Conservation (phyloP, 2,888 invertebrate species). For the Mythimna pallens region DNA sequence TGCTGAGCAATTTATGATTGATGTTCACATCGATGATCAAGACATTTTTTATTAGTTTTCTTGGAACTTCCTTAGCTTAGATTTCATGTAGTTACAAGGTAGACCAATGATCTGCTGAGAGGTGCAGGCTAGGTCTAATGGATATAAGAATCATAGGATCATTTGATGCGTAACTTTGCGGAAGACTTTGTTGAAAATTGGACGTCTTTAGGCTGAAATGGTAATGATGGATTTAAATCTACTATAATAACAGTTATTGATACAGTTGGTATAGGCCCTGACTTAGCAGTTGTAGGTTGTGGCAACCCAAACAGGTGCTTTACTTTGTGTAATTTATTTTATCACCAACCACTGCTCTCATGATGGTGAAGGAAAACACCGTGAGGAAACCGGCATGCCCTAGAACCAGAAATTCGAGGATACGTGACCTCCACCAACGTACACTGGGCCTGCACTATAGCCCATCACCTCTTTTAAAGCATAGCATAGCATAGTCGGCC, state of each 20-base stretch:
- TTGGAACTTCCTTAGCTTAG: background rate
- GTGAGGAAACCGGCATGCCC: too few relatives aligned
- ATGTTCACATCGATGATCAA: slow-evolving; percentile 34
- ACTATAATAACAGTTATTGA: background rate
- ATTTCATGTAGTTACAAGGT: background rate
- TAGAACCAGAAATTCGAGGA: too few relatives aligned
- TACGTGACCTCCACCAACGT: too few relatives aligned
- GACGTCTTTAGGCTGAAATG: background rate
- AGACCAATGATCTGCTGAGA: background rate
- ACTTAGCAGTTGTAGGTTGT: too few relatives aligned
- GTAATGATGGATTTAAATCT: background rate
- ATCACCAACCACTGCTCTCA: too few relatives aligned
- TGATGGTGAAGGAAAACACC: too few relatives aligned
- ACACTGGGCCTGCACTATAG: too few relatives aligned
- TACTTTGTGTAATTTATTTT: too few relatives aligned
- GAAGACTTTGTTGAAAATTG: background rate
- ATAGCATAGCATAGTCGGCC: too few relatives aligned
- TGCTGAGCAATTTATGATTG: slow-evolving; percentile 35
- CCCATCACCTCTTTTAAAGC: too few relatives aligned
- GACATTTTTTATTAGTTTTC: slow-evolving; percentile 11
- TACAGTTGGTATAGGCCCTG: too few relatives aligned
- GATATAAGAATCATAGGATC: background rate
- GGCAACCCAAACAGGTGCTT: too few relatives aligned
- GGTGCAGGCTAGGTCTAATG: background rate
- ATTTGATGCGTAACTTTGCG: background rate